Evolutionary conservation across 2,797 vertebrate genomes (phyloP).

Genomic region (Decapterus maruadsi): DNA sequence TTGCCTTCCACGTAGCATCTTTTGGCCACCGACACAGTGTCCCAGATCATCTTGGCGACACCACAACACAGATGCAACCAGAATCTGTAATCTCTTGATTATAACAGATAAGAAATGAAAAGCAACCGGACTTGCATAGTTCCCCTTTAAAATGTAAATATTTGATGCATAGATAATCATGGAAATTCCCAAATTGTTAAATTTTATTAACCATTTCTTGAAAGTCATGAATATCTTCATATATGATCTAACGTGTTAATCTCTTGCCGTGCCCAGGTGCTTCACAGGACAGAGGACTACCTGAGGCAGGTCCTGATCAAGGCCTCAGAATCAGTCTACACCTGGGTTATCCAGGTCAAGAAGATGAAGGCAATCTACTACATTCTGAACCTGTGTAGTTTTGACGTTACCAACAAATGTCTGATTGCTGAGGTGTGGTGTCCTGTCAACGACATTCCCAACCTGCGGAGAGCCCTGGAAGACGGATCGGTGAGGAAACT

Average conservation of each 20-base stretch:
- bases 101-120: too few species aligned
- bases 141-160: too few species aligned
- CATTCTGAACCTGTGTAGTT: constrained; percentile 96
- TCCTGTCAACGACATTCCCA: constrained; percentile 90
- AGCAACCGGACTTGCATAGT: too few species aligned
- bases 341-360: constrained; percentile 94
- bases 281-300: constrained; percentile 95
- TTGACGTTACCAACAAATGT: constrained; percentile 99
- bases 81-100: too few species aligned
- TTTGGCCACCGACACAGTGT: too few species aligned
- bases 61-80: too few species aligned
- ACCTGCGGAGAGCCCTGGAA: constrained; percentile 89
- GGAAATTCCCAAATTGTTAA: too few species aligned
- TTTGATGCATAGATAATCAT: too few species aligned
- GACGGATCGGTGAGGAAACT: constrained; percentile 92
- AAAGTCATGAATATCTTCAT: background rate
- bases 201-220: background rate
- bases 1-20: too few species aligned
- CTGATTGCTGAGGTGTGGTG: constrained; percentile 99
- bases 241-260: background rate
- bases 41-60: too few species aligned
- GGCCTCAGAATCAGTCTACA: constrained; percentile 93
- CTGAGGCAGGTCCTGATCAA: constrained; percentile 94
- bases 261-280: constrained; percentile 85
- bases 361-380: constrained; percentile 99